Percentiles rank a stretch among this genome's conserved stretches.
Evolutionary conservation across 2,888 invertebrate species (phyloP).

Genomic region (Agrochola lota): DNA sequence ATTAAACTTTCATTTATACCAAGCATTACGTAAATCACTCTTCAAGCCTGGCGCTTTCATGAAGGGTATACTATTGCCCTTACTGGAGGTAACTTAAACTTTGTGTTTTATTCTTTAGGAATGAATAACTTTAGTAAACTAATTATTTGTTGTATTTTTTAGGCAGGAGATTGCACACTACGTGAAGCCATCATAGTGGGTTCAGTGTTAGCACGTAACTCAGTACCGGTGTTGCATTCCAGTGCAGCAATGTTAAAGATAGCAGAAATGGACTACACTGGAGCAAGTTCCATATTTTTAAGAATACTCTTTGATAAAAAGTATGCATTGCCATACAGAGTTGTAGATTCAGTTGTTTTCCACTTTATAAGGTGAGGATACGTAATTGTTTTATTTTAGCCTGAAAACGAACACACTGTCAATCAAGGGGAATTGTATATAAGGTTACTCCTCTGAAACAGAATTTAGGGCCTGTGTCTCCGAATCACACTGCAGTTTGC

Average conservation of each 20-base stretch:
- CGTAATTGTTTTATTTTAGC: not conserved
- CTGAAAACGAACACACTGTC: not conserved
- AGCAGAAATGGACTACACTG: constrained; percentile 99
- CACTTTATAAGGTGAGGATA: constrained; percentile 95
- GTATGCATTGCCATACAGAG: constrained; percentile 98
- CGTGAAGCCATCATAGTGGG: constrained; percentile 99
- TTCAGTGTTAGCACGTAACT: constrained; percentile 96
- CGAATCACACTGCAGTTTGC: not conserved
- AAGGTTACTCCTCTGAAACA: not conserved
- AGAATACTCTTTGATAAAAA: constrained; percentile 98
- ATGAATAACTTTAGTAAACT: not conserved
- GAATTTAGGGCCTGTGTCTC: not conserved
- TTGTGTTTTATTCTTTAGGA: not conserved
- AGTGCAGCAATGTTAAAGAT: constrained; percentile 98
- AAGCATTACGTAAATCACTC: constrained; percentile 97
- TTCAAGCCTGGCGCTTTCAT: constrained; percentile 99
- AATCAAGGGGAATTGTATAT: not conserved
- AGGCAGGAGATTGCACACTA: constrained; percentile 98
- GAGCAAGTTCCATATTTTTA: constrained; percentile 98
- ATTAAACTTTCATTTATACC: constrained; percentile 98
- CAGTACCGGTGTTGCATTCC: constrained; percentile 98
- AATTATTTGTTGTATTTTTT: constrained; percentile 54
- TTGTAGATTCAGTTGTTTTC: constrained; percentile 98
- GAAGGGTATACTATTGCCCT: constrained; percentile 95
- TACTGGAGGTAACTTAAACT: constrained; percentile 90